Evolutionary conservation across 2,113 vertebrate species (phyloP).

Genomic region (Myxocyprinus asiaticus): DNA sequence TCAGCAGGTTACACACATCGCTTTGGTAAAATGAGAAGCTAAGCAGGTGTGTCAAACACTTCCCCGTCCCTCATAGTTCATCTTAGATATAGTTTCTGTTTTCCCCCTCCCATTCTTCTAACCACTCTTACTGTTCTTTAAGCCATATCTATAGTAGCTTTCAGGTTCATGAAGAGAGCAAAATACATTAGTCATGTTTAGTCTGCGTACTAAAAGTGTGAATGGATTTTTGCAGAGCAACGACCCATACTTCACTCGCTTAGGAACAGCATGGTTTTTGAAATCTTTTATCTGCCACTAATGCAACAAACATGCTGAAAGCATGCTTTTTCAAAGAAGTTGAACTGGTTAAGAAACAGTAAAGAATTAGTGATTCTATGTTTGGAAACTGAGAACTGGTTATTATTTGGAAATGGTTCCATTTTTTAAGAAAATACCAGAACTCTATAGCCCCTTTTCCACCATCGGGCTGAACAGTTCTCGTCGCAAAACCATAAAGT

Average conservation of each 20-base stretch:
- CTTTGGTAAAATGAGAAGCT: constrained; percentile 64
- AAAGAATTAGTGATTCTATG: too few species aligned
- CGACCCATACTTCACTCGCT: constrained; percentile 35
- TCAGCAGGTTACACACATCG: constrained; percentile 16
- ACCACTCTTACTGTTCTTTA: constrained; percentile 52
- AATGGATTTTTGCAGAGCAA: constrained; percentile 69
- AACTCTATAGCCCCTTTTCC: too few species aligned
- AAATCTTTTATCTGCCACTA: too few species aligned
- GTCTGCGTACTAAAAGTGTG: constrained; percentile 65
- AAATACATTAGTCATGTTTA: constrained; percentile 54
- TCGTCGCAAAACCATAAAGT: too few species aligned
- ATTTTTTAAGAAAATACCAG: too few species aligned
- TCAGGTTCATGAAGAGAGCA: constrained; percentile 71
- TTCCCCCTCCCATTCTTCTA: constrained; percentile 16
- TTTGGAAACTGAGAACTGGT: too few species aligned
- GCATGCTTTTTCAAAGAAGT: too few species aligned
- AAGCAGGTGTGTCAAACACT: constrained; percentile 65
- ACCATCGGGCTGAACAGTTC: too few species aligned
- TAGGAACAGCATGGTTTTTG: too few species aligned
- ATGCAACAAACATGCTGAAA: too few species aligned
- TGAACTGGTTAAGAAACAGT: too few species aligned
- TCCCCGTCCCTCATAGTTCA: constrained; percentile 27
- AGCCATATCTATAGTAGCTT: constrained; percentile 56
- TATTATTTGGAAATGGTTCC: too few species aligned
- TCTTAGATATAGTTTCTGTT: constrained; percentile 35